Evolutionary conservation across 2,888 invertebrate genomes (phyloP), one percentile per base, ranked within the genome.

Genomic region (Nysson spinosus): DNA sequence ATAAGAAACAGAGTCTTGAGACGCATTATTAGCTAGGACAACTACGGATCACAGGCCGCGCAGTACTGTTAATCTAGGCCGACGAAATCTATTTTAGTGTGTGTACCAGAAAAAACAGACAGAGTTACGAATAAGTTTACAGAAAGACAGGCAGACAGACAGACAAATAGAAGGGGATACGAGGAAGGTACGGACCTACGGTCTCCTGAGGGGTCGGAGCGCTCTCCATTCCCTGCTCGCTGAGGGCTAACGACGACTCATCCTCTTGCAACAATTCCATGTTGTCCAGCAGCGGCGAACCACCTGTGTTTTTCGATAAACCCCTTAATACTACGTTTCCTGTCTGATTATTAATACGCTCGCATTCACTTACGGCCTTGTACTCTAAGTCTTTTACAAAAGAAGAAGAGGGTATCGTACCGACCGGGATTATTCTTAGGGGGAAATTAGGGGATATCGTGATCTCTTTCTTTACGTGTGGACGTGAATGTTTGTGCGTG

Each of bases 221-320:
- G 79, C 82, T 85, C 77, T 86, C 85, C 85, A 86, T 85, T 80
- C 83, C 83, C 79, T 85, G 86, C 72, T 86, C 86, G 71, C 82
- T 83, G 69, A 87, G 82, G 72, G 82, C 83, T 84, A 87, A 85
- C 61, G 86, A 83, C 76, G 85, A 82, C 66, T 86, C 86, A 78
- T 87, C 86, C 75, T 87, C 86, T 84, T 85, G 85, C 77, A 87
- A 83, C 79, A 87, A 84, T 65, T 87, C 86, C 87, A 87, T 86
- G 80, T 84, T 85, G 79, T 87, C 87, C 87, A 87, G 80, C 71
- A 86, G 85, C 81, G 86, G 86, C 44, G 87, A 86, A 74, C 82
- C 85, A 87, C 87, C 87, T 87, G 86, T 79, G 69, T 83, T 78
- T 77, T 75, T 74, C 70, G 74, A 77, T 75, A 78, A 80, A 79